These are phyloP conservation scores for Apteryx mantelli DNA, from an alignment of 2,113 vertebrate genomes.

Conservation along the genomic window DNA sequence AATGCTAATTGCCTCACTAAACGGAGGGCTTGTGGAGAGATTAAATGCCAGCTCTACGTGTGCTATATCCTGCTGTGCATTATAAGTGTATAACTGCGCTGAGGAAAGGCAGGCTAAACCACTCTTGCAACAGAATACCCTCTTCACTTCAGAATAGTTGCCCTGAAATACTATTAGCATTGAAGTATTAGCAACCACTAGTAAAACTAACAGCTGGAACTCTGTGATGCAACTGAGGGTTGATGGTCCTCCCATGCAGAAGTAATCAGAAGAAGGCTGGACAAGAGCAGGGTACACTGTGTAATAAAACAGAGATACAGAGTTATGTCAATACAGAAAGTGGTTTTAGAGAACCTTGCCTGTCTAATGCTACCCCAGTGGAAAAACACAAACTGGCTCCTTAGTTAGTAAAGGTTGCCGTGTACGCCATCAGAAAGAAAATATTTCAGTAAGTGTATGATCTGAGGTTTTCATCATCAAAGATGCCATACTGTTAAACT, in stretches of 20 bases:
- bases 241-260: too few species aligned
- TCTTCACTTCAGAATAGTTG: background rate
- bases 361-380: background rate
- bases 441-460: background rate
- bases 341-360: background rate
- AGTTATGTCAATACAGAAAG: background rate
- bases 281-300: background rate
- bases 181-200: too few species aligned
- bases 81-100: background rate
- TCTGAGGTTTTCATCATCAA: background rate
- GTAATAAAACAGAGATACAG: background rate
- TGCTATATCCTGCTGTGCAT: background rate
- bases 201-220: background rate
- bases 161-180: background rate
- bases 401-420: background rate
- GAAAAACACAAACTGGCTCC: background rate
- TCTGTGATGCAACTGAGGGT: background rate
- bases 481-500: background rate
- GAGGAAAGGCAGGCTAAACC: background rate
- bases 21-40: background rate
- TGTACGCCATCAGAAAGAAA: background rate
- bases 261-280: too few species aligned
- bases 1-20: background rate
- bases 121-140: background rate
- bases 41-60: background rate